Conservation (phyloP, 2,888 invertebrate species). For the Mystacides longicornis region DNA sequence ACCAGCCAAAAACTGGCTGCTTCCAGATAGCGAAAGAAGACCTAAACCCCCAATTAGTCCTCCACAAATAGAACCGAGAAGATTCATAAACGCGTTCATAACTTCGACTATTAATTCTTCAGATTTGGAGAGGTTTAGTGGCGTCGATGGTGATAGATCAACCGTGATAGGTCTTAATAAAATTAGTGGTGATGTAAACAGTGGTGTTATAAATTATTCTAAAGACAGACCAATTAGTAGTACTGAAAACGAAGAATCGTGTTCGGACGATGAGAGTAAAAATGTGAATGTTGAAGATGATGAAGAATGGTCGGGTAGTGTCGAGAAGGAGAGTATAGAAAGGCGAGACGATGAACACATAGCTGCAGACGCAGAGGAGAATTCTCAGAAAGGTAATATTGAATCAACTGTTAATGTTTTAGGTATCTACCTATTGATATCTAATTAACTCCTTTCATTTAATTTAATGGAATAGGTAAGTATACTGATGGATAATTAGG, state of each 20-base stretch:
- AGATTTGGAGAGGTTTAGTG: slow-evolving; percentile 11
- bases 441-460: neutral
- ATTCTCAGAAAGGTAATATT: slow-evolving; percentile 17
- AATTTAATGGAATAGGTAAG: neutral
- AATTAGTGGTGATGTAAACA: slow-evolving; percentile 17
- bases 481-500: neutral
- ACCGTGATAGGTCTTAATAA: slow-evolving; percentile 10
- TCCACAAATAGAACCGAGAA: slow-evolving; percentile 16
- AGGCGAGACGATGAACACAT: slow-evolving; percentile 26
- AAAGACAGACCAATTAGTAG: slow-evolving; percentile 19
- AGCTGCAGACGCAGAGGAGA: slow-evolving; percentile 11
- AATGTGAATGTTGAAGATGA: slow-evolving; percentile 26
- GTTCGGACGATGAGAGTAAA: slow-evolving; percentile 30
- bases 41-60: slow-evolving; percentile 15
- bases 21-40: slow-evolving; percentile 33
- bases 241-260: slow-evolving; percentile 24
- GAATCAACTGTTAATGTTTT: neutral
- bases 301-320: slow-evolving; percentile 25
- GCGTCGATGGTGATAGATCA: neutral
- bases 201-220: slow-evolving; percentile 25
- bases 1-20: slow-evolving; percentile 40
- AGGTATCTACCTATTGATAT: neutral
- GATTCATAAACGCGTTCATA: slow-evolving; percentile 20
- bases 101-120: slow-evolving; percentile 18
- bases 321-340: slow-evolving; percentile 28